Conservation (phyloP, 2,888 invertebrate species). For the Lumbricus terrestris region DNA sequence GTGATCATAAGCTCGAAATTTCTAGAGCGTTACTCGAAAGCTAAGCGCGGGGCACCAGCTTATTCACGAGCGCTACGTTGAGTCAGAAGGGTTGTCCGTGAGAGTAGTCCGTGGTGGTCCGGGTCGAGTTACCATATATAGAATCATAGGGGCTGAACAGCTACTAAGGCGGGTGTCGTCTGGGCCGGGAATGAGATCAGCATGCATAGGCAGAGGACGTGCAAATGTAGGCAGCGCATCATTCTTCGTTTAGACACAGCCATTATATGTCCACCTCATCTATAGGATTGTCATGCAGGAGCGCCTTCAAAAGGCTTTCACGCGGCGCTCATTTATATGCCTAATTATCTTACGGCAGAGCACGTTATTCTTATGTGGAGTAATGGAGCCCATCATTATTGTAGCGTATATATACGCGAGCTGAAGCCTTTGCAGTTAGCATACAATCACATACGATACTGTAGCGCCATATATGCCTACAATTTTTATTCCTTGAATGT, state of each 20-base stretch:
- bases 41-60: no score
- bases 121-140: no score
- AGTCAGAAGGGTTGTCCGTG: no score
- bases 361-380: background rate
- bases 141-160: no score
- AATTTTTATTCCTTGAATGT: background rate
- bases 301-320: background rate
- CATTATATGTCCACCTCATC: background rate
- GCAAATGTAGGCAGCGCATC: background rate
- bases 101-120: no score
- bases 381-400: background rate
- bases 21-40: no score
- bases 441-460: background rate
- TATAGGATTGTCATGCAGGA: background rate
- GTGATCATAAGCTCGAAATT: no score
- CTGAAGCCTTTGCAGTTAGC: background rate
- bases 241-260: background rate
- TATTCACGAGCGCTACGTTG: no score
- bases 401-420: background rate
- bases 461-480: background rate
- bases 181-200: no score
- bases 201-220: background rate
- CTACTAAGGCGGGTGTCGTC: no score
- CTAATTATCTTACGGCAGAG: background rate
- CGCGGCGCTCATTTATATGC: background rate